Base-by-base conservation (phyloP, 2,113 vertebrate species). In the Myiozetetes cayanensis region DNA sequence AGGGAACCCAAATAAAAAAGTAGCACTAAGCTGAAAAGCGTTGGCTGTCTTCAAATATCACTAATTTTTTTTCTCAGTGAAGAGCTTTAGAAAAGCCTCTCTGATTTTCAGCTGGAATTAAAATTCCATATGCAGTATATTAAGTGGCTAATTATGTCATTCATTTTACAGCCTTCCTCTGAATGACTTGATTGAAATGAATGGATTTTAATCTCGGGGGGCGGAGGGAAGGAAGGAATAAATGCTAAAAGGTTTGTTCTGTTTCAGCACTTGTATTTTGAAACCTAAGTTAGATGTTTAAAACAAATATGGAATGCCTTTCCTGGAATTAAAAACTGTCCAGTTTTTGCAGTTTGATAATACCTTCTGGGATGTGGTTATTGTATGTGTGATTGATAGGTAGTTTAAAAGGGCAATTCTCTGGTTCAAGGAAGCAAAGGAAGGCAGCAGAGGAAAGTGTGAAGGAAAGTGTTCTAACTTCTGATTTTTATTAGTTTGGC, bases 71-170 rank as follows among this genome's bases (percentile, higher is more conserved):
- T 87, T 63, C 17, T 44, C 33, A 61, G 33, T 67, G 61, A 85
- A 93, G 46, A 78, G 88, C 63, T 83, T 89, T 82, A 83, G 74
- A 96, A 91, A 95, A 95, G 50, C 75, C 50, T 95, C 87, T 81
- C 47, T 90, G 89, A 93, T 93, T 94, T 94, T 94, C 88, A 96
- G 62, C 93, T 97, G 94, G 90, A 96, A 96, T 94, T 96, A 97
- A 95, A 95, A 94, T 97, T 97, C 95, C 92, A 90, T 97, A 96
- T 95, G 93, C 80, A 78, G 91, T 85, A 85, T 95, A 96, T 96
- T 96, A 97, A 97, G 95, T 93, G 89, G 94, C 94, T 97, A 97
- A 97, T 97, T 97, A 96, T 80, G 93, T 88, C 49, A 71, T 93
- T 93, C 96, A 94, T 97, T 97, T 97, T 96, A 97, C 96, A 96